phyloP scores from a whole-genome alignment of 2,797 vertebrate species.

The Pipistrellus nathusii region DNA sequence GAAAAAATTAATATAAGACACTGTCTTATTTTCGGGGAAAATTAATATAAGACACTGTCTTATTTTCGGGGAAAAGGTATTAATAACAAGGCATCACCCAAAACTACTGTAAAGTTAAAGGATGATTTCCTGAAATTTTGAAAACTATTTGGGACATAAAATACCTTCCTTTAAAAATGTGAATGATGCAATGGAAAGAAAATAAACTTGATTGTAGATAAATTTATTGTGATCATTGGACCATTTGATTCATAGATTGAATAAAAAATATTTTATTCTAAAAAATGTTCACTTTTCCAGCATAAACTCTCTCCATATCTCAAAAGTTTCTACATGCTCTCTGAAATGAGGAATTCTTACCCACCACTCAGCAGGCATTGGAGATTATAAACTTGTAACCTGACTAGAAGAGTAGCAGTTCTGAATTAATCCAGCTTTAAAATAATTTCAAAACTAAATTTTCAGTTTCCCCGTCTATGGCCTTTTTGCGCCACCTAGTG shows the following conservation, averaged over 20 bases:
- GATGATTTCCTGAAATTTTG: background rate
- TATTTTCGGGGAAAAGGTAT: background rate
- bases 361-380: background rate
- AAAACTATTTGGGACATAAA: background rate
- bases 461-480: constrained; percentile 15
- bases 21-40: no score
- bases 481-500: constrained; percentile 87
- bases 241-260: background rate
- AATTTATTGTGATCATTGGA: background rate
- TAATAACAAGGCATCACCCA: background rate
- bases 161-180: constrained; percentile 1
- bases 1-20: no score
- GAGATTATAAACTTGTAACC: constrained; percentile 24
- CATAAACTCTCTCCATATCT: background rate
- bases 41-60: no score
- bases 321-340: background rate
- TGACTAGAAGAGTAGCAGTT: constrained; percentile 42
- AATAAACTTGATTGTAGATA: background rate
- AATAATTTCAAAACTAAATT: constrained; percentile 48
- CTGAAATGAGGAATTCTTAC: background rate
- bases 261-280: constrained; percentile 12
- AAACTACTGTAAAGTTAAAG: background rate
- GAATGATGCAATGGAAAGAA: background rate
- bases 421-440: constrained; percentile 48
- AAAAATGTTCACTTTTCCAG: background rate